A percentile compares a stretch with the other conserved stretches of the same genome.
These are phyloP conservation scores for Macrochelys suwanniensis DNA, from an alignment of 2,797 vertebrate species.

Conservation along the genomic window DNA sequence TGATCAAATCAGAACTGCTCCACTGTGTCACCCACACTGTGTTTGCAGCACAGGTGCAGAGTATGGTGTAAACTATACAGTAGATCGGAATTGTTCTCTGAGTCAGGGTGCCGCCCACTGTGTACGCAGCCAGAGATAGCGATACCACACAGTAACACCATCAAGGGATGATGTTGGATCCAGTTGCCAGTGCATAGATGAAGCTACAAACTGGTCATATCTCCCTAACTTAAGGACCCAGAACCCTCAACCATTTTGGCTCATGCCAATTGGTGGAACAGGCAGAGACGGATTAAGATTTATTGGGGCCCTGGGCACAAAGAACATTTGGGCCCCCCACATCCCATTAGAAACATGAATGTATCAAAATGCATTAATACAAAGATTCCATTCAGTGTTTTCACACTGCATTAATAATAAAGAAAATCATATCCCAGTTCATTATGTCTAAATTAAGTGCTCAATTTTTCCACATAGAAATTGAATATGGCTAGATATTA, in stretches of 20 bases:
- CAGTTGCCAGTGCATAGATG: neutral
- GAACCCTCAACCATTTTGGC: neutral
- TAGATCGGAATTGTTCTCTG: neutral
- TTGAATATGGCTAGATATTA: too few species aligned
- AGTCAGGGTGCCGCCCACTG: neutral
- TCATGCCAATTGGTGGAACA: neutral
- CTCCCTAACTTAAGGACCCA: neutral
- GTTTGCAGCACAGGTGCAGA: neutral
- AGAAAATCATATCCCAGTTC: too few species aligned
- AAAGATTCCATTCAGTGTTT: too few species aligned
- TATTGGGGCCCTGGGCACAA: too few species aligned
- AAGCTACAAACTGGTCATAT: neutral
- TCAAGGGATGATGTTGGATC: neutral
- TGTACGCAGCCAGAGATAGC: neutral
- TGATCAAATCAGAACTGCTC: neutral
- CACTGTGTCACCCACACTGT: neutral
- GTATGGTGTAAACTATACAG: neutral
- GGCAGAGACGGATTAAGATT: too few species aligned
- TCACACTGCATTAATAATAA: too few species aligned
- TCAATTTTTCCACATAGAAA: too few species aligned
- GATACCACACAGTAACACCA: neutral
- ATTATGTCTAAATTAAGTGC: too few species aligned
- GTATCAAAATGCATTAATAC: too few species aligned
- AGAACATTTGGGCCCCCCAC: too few species aligned
- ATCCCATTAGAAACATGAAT: too few species aligned